Evolutionary conservation across 2,113 vertebrate genomes (phyloP), one percentile per base, ranked within the genome.

Genomic region (Rhabdomys dilectus): DNA sequence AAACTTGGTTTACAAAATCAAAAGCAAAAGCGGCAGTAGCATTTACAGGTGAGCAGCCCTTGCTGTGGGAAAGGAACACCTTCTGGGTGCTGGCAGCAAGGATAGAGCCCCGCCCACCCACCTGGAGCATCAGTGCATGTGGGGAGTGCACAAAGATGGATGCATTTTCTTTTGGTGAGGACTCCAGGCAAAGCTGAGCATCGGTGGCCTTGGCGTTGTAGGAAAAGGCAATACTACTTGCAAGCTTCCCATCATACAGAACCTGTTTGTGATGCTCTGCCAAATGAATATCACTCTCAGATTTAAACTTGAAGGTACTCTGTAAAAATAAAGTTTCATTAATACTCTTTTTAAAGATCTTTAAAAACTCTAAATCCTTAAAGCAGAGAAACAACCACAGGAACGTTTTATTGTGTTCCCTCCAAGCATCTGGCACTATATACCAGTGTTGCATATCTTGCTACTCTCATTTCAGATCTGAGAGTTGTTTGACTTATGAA

Each of bases 291-390:
- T 99, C 99, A 95, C 99, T 99, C 98, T 99, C 99, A 0, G 99
- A 99, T 97, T 99, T 99, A 97, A 99, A 99, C 97, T 99, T 99
- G 97, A 99, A 99, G 7, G 99, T 99, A 98, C 99, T 99, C 99
- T 99, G 99, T 45, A 76, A 97, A 93, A 78, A 95, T 5, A 95
- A 97, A 89, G 89, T 36, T 76, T 89, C 45, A 89, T 51, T 81
- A 84, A 39, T 42, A 80, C 11, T 97, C 96, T 62, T 97, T 76
- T 82, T 51, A 73, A 94, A 90, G 39, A 91, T 91, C 16, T 51
- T 9, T 89, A 95, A 93, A 91, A 84, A 64, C 4, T 76, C 58
- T 82, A 0, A 86, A 66, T 29, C 75, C 89, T 88, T 91, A 91
- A 78, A 91, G 13, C 29, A 53, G 3, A 94, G 16, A 78, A 77